A percentile compares a stretch with the other conserved stretches of the same genome.
Evolutionary conservation across 2,113 vertebrate species (phyloP).

Genomic region (Craseonycteris thonglongyai): DNA sequence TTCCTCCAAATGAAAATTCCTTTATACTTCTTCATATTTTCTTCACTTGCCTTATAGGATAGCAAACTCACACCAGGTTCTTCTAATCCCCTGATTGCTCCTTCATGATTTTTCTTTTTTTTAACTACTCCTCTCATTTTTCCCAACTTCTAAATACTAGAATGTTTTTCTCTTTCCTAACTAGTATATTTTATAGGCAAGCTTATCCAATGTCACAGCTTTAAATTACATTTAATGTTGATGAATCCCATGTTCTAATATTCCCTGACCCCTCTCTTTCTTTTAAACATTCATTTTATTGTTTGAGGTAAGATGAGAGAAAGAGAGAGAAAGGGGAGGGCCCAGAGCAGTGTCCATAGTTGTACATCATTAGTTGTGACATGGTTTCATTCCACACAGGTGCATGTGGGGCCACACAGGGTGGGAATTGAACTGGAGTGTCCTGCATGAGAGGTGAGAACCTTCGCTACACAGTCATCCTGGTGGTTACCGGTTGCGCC

Average conservation of each 20-base stretch:
- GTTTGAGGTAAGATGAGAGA: no score
- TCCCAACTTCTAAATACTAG: not conserved
- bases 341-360: no score
- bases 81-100: not conserved
- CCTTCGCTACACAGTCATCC: no score
- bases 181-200: not conserved
- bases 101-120: not conserved
- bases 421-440: no score
- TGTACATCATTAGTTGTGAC: no score
- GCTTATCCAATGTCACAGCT: not conserved
- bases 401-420: no score
- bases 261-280: not conserved
- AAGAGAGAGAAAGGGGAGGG: no score
- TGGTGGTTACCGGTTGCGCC: no score
- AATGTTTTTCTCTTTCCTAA: not conserved
- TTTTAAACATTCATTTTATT: no score
- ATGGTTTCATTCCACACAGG: no score
- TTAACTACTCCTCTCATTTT: not conserved
- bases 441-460: no score
- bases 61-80: not conserved
- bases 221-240: not conserved
- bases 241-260: not conserved
- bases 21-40: not conserved
- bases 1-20: not conserved
- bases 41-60: not conserved